phyloP scores from a whole-genome alignment of 2,797 vertebrate species.

The Steatocranus sp. region DNA sequence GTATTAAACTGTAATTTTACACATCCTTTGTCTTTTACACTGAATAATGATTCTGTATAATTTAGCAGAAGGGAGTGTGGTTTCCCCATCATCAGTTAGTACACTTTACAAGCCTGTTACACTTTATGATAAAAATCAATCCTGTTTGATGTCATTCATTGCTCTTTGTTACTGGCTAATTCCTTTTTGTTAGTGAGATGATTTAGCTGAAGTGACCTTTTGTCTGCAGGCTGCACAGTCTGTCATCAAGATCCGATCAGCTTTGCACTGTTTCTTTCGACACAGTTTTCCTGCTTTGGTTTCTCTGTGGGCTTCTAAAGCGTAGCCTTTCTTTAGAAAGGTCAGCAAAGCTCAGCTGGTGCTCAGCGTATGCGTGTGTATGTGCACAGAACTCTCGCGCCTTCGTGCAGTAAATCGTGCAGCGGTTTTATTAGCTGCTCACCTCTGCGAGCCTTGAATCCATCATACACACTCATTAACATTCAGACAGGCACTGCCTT shows the following conservation, averaged over 20 bases:
- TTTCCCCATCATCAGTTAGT: not conserved
- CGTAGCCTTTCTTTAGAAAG: constrained; percentile 7
- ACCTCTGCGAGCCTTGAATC: not conserved
- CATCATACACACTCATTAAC: not conserved
- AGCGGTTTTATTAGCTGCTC: constrained; percentile 18
- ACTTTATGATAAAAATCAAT: not conserved
- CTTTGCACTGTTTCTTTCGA: not conserved
- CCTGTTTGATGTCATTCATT: not conserved
- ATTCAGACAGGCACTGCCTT: not conserved
- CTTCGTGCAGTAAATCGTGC: constrained; percentile 26
- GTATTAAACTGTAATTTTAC: not conserved
- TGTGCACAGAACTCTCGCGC: not conserved
- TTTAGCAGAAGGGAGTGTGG: not conserved
- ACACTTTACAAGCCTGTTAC: not conserved
- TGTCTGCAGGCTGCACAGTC: not conserved
- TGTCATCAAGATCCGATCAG: not conserved
- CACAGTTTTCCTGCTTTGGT: constrained; percentile 10
- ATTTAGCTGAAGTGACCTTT: not conserved
- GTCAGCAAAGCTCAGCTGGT: constrained; percentile 29
- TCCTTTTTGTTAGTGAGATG: not conserved
- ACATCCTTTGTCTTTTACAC: not conserved
- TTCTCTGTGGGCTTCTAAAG: not conserved
- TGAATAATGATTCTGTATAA: not conserved
- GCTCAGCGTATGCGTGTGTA: not conserved
- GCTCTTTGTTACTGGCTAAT: not conserved